Evolutionary conservation across 2,797 vertebrate species (phyloP), one percentile per base, ranked within the genome.

Genomic region (Melanotaenia parkinsoni): DNA sequence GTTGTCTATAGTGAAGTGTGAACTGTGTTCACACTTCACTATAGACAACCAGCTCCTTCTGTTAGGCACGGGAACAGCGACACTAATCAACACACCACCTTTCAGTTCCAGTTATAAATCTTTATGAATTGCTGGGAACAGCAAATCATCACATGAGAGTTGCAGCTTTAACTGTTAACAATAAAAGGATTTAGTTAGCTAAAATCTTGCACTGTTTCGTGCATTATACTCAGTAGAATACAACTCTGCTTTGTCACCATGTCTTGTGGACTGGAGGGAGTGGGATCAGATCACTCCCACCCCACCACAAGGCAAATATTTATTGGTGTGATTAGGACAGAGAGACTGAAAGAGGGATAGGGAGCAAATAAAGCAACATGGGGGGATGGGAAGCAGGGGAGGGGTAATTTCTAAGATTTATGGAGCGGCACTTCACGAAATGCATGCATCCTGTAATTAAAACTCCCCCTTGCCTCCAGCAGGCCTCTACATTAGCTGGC

Each of bases 391-490:
- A 50, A 68, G 69, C 59, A 57, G 58, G 35, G 66, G 56, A 69
- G 68, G 70, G 58, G 80, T 77, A 56, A 89, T 93, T 94, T 92
- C 84, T 85, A 81, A 92, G 92, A 95, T 95, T 94, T 95, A 95
- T 91, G 90, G 88, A 68, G 70, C 82, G 78, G 90, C 90, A 88
- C 89, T 92, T 91, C 89, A 94, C 77, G 60, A 93, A 94, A 93
- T 85, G 90, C 92, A 91, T 89, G 90, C 90, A 94, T 95, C 94
- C 94, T 95, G 93, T 95, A 95, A 95, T 95, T 95, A 94, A 94
- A 92, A 81, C 91, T 79, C 74, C 76, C 79, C 86, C 85, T 89
- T 84, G 85, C 92, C 85, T 89, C 86, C 63, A 85, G 80, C 83
- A 82, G 87, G 86, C 87, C 72, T 84, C 82, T 91, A 86, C 88